Evolutionary conservation across 64 coral and sea anemone species (phyloP).

Genomic region (Stichodactyla mertensii): DNA sequence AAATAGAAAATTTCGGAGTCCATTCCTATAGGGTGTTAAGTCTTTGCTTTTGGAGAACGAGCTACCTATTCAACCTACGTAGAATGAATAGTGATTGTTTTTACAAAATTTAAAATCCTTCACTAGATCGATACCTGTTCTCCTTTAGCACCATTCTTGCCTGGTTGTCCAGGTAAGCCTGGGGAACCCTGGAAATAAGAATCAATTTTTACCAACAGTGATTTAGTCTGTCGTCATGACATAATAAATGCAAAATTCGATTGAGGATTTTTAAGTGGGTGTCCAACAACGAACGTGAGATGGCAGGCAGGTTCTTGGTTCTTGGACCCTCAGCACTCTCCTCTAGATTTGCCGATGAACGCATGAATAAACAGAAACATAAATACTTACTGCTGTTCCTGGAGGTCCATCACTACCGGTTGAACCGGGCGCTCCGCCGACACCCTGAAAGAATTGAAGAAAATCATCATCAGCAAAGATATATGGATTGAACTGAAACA

Average conservation of each 20-base stretch:
- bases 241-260: no score
- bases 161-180: constrained; percentile 23
- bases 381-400: constrained; percentile 29
- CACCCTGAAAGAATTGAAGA: not conserved
- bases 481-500: no score
- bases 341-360: no score
- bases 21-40: no score
- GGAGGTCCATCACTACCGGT: constrained; percentile 19
- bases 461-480: not conserved
- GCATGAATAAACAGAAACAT: not conserved
- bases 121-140: not conserved
- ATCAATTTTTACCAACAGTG: not conserved
- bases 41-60: no score
- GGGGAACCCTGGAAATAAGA: constrained; percentile 13
- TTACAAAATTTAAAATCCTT: not conserved
- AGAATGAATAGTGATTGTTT: no score
- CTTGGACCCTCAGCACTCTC: no score
- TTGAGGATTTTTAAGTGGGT: no score
- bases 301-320: no score
- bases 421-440: constrained; percentile 10
- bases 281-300: no score
- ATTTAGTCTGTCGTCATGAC: not conserved
- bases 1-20: not conserved
- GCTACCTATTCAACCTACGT: no score
- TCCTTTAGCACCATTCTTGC: constrained; percentile 46